Evolutionary conservation across 1,140 invertebrate species (phyloP).

Genomic region (Magallana gigas): DNA sequence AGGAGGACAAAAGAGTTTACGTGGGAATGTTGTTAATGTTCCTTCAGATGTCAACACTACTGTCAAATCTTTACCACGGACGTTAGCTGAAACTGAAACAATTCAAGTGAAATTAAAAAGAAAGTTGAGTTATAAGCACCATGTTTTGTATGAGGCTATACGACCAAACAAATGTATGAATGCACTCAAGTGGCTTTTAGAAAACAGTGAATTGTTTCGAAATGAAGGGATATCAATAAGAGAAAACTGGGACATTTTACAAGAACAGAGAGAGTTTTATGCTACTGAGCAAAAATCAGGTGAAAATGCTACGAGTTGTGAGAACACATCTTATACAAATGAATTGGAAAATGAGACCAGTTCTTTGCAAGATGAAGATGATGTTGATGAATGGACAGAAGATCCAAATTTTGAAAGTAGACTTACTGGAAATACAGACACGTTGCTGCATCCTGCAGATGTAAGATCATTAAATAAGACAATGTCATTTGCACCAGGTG

Average conservation of each 20-base stretch:
- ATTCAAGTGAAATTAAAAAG: too few species aligned
- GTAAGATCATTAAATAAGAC: too few species aligned
- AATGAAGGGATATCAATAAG: conserved; percentile 45
- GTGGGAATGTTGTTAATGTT: conserved; percentile 60
- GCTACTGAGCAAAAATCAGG: conserved; percentile 33
- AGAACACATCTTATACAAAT: neutral
- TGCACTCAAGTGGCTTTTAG: conserved; percentile 47
- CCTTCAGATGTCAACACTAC: conserved; percentile 55
- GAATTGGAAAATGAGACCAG: neutral
- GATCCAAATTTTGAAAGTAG: conserved; percentile 2
- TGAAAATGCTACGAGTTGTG: neutral
- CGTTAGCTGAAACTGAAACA: too few species aligned
- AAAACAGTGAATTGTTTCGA: conserved; percentile 53
- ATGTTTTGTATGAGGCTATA: conserved; percentile 53
- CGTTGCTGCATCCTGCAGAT: too few species aligned
- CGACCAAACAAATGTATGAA: conserved; percentile 46
- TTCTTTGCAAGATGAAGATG: neutral
- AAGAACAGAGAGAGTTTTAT: neutral
- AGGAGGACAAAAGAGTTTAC: conserved; percentile 49
- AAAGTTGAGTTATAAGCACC: conserved; percentile 47
- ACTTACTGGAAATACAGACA: too few species aligned
- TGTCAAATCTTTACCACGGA: too few species aligned
- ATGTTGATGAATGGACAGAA: conserved; percentile 40
- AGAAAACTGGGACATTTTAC: neutral
- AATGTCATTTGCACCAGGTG: too few species aligned